Evolutionary conservation across 2,888 invertebrate species (phyloP), one percentile per base, ranked within the genome.

Genomic region (Thalpophila matura): DNA sequence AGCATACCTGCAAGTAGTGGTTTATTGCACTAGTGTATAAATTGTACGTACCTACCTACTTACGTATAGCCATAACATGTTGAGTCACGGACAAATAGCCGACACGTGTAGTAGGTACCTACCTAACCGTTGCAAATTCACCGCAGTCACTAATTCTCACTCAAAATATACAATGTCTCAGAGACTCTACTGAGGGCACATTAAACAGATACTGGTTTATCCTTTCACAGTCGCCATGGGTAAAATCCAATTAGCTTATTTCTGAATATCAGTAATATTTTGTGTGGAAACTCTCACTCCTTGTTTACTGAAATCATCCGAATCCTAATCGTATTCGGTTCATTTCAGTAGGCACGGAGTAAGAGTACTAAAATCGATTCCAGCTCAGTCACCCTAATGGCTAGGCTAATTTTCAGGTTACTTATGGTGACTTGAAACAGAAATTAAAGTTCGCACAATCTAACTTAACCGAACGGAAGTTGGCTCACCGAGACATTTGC

Each of bases 231-330:
- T 26, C 31, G 31, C n/a, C 38, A 40, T 10, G 26, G 20, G 1
- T 20, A 20, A 38, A 31, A 16, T 49, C n/a, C 26, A 40, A 62
- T 47, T 31, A 16, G 24, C 10, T 38, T 46, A 60, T 46, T 57
- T 12, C 27, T 27, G 27, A 42, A 33, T 50, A 61, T 61, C 40
- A 27, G 51, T 40, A 38, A 24, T 47, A 27, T 50, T 33, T 42
- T 51, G 31, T 42, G 31, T 22, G 22, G n/a, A 38, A 47, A 33
- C 40, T 40, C 12, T n/a, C 27, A 14, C n/a, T 31, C n/a, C 27
- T 7, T 27, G 16, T 42, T 46, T 38, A 61, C 61, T 63, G 40
- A 61, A 42, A 64, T 64, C 27, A 33, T 22, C 4, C 16, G 29
- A 29, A 38, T n/a, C n/a, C n/a, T 27, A 14, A 31, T 33, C 33